Percentiles rank a stretch among this genome's conserved stretches.
These are phyloP conservation scores for Andricus quercusramuli DNA, from an alignment of 2,888 invertebrate genomes.

Conservation along the genomic window DNA sequence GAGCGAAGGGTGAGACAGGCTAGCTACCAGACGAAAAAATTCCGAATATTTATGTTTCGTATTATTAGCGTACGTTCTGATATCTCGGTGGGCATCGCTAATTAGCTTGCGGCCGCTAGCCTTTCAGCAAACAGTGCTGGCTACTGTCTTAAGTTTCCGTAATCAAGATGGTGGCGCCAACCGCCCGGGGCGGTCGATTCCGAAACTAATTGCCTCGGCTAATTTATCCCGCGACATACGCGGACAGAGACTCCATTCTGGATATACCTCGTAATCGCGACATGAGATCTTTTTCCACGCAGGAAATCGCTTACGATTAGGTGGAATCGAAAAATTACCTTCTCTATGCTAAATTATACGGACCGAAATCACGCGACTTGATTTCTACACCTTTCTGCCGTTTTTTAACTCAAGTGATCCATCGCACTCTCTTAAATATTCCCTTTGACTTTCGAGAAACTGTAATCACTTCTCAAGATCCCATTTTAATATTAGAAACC, in stretches of 20 bases:
- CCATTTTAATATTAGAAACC: neutral
- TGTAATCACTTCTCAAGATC: neutral
- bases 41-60: conserved; percentile 76
- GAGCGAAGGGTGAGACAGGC: conserved; percentile 4
- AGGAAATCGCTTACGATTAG: conserved; percentile 51
- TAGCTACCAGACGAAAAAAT: conserved; percentile 69
- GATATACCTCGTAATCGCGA: conserved; percentile 64
- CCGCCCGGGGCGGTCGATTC: conserved; percentile 77
- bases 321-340: conserved; percentile 43
- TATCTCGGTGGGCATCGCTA: conserved; percentile 78
- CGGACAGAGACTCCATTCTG: conserved; percentile 70
- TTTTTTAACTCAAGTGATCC: neutral
- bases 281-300: conserved; percentile 51
- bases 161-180: conserved; percentile 78
- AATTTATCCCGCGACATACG: conserved; percentile 76
- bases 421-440: neutral
- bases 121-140: conserved; percentile 78
- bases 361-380: conserved; percentile 29
- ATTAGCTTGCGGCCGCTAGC: conserved; percentile 74
- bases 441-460: neutral
- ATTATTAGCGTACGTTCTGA: conserved; percentile 76
- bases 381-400: conserved; percentile 31
- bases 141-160: conserved; percentile 74
- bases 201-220: conserved; percentile 78
- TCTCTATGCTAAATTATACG: conserved; percentile 27